Evolutionary conservation across 2,113 vertebrate genomes (phyloP).

Genomic region (Tricholaema leucomelas): DNA sequence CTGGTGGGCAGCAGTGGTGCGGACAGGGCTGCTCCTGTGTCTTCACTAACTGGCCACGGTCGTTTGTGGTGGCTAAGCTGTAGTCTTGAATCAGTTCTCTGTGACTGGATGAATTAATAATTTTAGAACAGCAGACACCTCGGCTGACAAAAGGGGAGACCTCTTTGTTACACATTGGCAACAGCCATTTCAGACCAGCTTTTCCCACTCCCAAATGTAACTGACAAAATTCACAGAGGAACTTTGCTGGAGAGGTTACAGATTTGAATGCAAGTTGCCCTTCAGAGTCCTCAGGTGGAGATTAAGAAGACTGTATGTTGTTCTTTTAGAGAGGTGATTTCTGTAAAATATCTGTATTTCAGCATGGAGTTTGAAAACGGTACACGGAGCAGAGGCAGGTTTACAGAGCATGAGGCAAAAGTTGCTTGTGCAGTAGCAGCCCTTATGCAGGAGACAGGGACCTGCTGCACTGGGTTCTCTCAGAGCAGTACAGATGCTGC

Average conservation of each 20-base stretch:
- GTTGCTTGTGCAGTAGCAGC: neutral
- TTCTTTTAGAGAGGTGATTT: neutral
- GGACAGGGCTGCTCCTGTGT: neutral
- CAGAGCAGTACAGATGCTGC: neutral
- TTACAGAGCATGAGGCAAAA: neutral
- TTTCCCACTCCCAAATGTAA: neutral
- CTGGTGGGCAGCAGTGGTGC: neutral
- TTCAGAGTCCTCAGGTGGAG: neutral
- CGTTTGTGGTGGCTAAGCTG: fast-evolving
- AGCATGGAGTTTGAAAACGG: neutral
- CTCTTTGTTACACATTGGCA: neutral
- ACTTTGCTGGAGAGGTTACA: neutral
- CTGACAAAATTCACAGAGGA: neutral
- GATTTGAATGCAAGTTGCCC: neutral
- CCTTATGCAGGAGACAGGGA: neutral
- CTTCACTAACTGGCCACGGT: neutral
- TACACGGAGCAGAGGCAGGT: neutral
- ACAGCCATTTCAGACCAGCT: neutral
- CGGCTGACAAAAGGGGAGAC: neutral
- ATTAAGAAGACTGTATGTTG: neutral
- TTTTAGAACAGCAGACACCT: neutral
- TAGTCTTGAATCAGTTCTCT: neutral
- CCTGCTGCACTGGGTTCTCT: neutral
- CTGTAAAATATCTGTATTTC: neutral
- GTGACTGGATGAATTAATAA: neutral